A percentile compares a stretch with the other conserved stretches of the same genome.
phyloP scores from a whole-genome alignment of 2,797 vertebrate species.

The Hirundo rustica region DNA sequence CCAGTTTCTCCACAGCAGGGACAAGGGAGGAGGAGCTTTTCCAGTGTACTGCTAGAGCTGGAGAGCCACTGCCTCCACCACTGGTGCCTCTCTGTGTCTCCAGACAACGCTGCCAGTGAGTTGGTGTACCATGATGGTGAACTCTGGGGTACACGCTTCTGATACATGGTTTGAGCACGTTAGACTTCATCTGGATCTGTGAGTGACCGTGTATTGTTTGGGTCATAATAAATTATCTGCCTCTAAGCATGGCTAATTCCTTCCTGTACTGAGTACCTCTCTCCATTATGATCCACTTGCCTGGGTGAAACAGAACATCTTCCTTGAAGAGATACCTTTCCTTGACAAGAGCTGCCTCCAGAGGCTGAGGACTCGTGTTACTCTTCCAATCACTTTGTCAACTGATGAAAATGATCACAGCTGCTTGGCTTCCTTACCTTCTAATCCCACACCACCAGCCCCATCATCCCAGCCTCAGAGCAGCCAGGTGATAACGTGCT shows the following conservation, averaged over 20 bases:
- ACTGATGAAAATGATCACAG: not conserved
- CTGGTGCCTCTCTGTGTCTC: not conserved
- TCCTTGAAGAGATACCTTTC: not conserved
- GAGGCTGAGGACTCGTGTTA: not conserved
- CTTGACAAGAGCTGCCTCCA: not conserved
- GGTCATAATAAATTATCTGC: not conserved
- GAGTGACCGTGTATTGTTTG: not conserved
- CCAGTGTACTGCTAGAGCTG: not conserved
- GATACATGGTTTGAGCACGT: not conserved
- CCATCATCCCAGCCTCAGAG: not conserved
- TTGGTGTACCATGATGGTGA: rapidly evolving
- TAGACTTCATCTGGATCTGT: not conserved
- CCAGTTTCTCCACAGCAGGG: not conserved
- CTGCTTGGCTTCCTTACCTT: not conserved
- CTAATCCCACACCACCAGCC: not conserved
- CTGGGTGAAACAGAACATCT: not conserved
- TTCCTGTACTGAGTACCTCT: not conserved
- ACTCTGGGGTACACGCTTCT: not conserved
- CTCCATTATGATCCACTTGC: not conserved
- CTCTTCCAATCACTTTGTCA: not conserved
- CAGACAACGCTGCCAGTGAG: not conserved
- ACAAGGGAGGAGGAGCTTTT: not conserved
- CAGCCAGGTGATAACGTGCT: not conserved
- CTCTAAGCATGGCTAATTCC: not conserved
- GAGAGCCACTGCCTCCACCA: not conserved